These are phyloP conservation scores for Bugulina stolonifera DNA, from an alignment of 2,888 invertebrate genomes.

Conservation along the genomic window DNA sequence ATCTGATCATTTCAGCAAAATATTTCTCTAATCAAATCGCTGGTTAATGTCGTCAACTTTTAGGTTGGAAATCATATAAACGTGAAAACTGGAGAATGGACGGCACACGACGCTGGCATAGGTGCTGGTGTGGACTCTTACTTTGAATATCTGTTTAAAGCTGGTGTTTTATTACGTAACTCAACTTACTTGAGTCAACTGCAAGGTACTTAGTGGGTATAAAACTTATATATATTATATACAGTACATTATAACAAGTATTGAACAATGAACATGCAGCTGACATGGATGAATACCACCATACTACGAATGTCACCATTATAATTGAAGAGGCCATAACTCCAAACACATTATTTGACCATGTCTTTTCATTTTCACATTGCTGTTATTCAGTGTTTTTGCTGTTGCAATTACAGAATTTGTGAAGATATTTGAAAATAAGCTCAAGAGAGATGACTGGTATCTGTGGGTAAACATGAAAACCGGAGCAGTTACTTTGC, in stretches of 20 bases:
- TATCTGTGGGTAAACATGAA: conserved; percentile 99
- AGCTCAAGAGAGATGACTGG: conserved; percentile 89
- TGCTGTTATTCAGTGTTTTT: too few relatives aligned
- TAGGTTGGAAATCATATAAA: conserved; percentile 95
- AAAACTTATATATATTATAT: too few relatives aligned
- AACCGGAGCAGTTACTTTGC: conserved; percentile 86
- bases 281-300: too few relatives aligned
- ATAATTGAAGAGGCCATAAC: too few relatives aligned
- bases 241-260: too few relatives aligned
- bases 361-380: conserved; percentile 25
- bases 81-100: conserved; percentile 89
- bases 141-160: conserved; percentile 97
- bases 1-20: too few relatives aligned
- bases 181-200: conserved; percentile 90
- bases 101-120: conserved; percentile 93
- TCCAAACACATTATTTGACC: too few relatives aligned
- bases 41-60: conserved; percentile 27
- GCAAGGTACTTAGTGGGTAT: conserved; percentile 55
- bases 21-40: too few relatives aligned
- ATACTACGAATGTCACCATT: too few relatives aligned
- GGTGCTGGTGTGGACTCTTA: conserved; percentile 88
- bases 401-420: conserved; percentile 54
- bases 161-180: conserved; percentile 78
- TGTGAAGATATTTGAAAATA: conserved; percentile 53
- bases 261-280: too few relatives aligned